Evolutionary conservation across 2,888 invertebrate genomes (phyloP), one percentile per base, ranked within the genome.

Genomic region (Rapana venosa): DNA sequence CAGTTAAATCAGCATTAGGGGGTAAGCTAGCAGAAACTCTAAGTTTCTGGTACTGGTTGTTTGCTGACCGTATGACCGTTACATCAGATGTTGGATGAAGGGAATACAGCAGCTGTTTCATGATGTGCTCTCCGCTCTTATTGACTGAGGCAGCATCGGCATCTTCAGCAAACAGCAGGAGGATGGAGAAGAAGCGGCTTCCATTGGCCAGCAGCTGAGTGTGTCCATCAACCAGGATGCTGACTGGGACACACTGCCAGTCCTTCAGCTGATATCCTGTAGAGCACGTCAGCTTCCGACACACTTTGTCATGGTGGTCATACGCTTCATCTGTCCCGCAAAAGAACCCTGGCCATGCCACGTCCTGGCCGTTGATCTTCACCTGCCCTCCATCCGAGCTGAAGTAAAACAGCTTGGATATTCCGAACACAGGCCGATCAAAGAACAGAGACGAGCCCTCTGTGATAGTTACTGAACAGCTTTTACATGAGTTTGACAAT

Each of bases 251-350:
- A 35, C 87, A 87, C 22, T 74, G 6, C 26, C 20, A 26, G 15
- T 56, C 30, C 20, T 26, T 6, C 26, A 74, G 36, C 22, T 35
- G 47, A 26, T 87, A 74, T 0, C 87, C 74, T n/a, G 17, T 11
- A 20, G 35, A 56, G 47, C 87, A 87, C n/a, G 47, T 47, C 66
- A 87, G 5, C 8, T 15, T 36, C 1, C 87, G 87, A 61, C 87
- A 87, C 35, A 56, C 56, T 70, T 15, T 20, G 20, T 36, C 26
- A 17, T 61, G 4, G 32, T 74, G 47, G 30, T 87, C 87, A 22
- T 74, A 87, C 74, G 74, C 87, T 66, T 87, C 87, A 35, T 87
- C 74, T 0, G 35, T 36, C 1, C 30, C 30, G n/a, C 87, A 87
- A 26, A 13, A 8, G 56, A 87, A 22, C 26, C 56, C 74, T 8